Evolutionary conservation across 2,113 vertebrate species (phyloP).

Genomic region (Neogobius melanostomus): DNA sequence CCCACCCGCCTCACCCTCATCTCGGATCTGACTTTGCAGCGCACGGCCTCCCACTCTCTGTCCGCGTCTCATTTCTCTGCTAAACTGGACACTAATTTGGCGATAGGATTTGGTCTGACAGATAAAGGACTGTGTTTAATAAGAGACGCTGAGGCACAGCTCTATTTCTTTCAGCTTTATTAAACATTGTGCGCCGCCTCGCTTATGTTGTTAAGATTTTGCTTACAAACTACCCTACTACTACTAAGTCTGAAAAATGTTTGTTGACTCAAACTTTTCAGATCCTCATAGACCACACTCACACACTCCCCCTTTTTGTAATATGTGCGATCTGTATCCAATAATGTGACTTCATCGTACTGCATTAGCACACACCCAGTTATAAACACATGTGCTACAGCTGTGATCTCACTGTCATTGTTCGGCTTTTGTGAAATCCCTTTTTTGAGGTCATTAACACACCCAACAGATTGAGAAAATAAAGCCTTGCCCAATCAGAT

Average conservation of each 20-base stretch:
- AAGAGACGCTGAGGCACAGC: too few relatives aligned
- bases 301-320: constrained; percentile 47
- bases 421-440: constrained; percentile 9
- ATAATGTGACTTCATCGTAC: constrained; percentile 53
- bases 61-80: too few relatives aligned
- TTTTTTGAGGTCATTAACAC: not conserved
- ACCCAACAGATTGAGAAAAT: not conserved
- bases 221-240: too few relatives aligned
- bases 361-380: constrained; percentile 43
- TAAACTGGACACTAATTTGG: too few relatives aligned
- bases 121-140: too few relatives aligned
- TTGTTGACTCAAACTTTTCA: constrained; percentile 25
- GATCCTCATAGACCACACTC: constrained; percentile 29
- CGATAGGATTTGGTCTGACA: too few relatives aligned
- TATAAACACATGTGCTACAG: constrained; percentile 34
- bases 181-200: too few relatives aligned
- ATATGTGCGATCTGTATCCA: constrained; percentile 47
- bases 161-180: too few relatives aligned
- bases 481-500: not conserved
- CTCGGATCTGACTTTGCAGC: too few relatives aligned
- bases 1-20: too few relatives aligned
- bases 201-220: too few relatives aligned
- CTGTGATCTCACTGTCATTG: constrained; percentile 14
- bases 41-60: too few relatives aligned
- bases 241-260: constrained; percentile 11